phyloP scores from a whole-genome alignment of 2,797 vertebrate species.

The Hydrophis major region DNA sequence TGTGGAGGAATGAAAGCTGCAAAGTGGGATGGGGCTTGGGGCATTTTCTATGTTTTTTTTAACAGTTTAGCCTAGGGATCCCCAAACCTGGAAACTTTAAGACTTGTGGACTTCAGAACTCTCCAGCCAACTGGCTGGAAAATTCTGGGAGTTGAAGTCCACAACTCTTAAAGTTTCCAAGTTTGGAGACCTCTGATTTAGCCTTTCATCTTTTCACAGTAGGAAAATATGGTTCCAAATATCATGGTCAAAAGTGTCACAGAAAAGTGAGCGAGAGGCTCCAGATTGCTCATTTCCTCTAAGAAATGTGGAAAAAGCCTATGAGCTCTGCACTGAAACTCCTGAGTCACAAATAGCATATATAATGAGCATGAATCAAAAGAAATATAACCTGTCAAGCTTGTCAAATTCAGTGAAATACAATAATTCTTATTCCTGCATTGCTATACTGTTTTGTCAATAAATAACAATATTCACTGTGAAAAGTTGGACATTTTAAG shows the following conservation, averaged over 20 bases:
- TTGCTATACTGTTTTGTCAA: conserved; percentile 34
- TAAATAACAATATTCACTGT: conserved; percentile 29
- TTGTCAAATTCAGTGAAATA: neutral
- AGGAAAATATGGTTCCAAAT: neutral
- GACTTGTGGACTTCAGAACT: too few species aligned
- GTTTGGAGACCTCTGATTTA: too few species aligned
- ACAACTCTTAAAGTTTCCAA: too few species aligned
- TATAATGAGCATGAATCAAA: neutral
- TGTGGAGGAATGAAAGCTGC: neutral
- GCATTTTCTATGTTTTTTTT: neutral
- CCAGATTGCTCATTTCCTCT: neutral
- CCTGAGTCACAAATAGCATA: neutral
- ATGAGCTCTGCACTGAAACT: neutral
- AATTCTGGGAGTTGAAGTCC: too few species aligned
- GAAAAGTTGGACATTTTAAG: neutral
- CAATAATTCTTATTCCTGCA: conserved; percentile 34
- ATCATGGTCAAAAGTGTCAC: neutral
- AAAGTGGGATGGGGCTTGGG: neutral
- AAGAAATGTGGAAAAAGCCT: neutral
- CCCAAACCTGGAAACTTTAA: too few species aligned
- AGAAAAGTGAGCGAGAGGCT: neutral
- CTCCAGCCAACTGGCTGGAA: too few species aligned
- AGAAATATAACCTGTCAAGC: conserved; percentile 10
- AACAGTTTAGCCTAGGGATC: neutral
- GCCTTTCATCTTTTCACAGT: neutral